Percentiles rank a stretch among this genome's conserved stretches.
Conservation (phyloP, 2,113 vertebrate species). For the Pycnonotus jocosus region DNA sequence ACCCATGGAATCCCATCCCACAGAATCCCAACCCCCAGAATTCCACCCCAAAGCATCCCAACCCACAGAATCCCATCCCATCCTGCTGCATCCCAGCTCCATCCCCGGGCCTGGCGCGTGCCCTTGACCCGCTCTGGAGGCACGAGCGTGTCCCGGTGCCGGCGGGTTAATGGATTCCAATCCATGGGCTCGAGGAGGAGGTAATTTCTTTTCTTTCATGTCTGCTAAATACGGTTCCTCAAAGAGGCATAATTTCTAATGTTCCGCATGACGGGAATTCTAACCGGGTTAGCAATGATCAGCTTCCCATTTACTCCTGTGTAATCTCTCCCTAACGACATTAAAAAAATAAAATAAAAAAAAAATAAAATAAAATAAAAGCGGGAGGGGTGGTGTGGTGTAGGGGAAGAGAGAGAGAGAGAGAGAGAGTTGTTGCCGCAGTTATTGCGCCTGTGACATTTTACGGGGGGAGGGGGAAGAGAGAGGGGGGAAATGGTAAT, state of each 20-base stretch:
- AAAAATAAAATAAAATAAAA: neutral
- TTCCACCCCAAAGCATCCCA: too few relatives aligned
- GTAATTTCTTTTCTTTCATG: slow-evolving; percentile 73
- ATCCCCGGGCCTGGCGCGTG: neutral
- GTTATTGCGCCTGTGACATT: slow-evolving; percentile 51
- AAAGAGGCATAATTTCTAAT: slow-evolving; percentile 74
- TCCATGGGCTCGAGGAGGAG: slow-evolving; percentile 45
- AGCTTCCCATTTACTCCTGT: slow-evolving; percentile 60
- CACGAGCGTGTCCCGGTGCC: neutral
- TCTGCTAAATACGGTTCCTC: slow-evolving; percentile 74
- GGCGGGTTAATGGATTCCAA: slow-evolving; percentile 69
- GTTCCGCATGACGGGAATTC: slow-evolving; percentile 72
- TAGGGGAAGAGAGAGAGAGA: neutral
- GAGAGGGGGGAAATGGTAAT: slow-evolving; percentile 39
- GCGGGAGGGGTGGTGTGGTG: neutral
- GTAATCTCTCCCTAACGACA: slow-evolving; percentile 65
- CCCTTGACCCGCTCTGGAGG: slow-evolving; percentile 10
- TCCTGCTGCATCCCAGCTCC: neutral
- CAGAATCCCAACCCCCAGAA: too few relatives aligned
- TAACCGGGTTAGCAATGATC: slow-evolving; percentile 74
- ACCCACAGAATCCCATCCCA: too few relatives aligned
- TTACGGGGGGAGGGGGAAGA: neutral
- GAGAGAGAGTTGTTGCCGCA: neutral
- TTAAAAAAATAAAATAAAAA: slow-evolving; percentile 40
- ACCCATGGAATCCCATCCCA: fast-evolving